Percentiles rank a stretch among this genome's conserved stretches.
phyloP scores from a whole-genome alignment of 2,113 vertebrate genomes.

The Nothocercus julius region DNA sequence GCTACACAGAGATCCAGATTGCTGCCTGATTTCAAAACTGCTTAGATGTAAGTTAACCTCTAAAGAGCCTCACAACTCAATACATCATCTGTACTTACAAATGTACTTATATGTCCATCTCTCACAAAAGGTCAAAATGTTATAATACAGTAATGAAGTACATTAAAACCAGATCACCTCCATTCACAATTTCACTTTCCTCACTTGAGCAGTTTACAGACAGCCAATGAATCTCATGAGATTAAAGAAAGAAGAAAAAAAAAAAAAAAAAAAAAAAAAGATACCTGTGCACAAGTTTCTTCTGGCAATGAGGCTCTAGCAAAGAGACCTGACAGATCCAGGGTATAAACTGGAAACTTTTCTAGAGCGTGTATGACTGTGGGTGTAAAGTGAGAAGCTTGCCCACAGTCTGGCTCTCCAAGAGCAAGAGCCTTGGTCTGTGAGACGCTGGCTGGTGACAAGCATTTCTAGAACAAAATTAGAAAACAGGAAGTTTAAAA shows the following conservation, averaged over 20 bases:
- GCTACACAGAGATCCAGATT: neutral
- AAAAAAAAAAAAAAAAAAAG: neutral
- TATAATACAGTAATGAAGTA: neutral
- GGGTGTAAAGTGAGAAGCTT: constrained; percentile 91
- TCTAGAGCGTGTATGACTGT: constrained; percentile 92
- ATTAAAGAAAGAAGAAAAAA: too few species aligned
- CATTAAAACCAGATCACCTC: neutral
- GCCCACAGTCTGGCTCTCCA: constrained; percentile 87
- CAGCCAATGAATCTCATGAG: neutral
- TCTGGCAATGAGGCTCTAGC: constrained; percentile 84
- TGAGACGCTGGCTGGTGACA: constrained; percentile 86
- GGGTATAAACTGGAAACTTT: constrained; percentile 88
- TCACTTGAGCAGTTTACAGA: neutral
- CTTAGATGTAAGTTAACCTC: neutral
- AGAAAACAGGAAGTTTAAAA: neutral
- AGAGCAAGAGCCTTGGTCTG: constrained; percentile 87
- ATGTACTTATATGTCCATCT: neutral
- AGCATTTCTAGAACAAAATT: constrained; percentile 69
- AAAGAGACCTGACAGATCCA: constrained; percentile 89
- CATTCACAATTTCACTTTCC: neutral
- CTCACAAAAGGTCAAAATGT: neutral
- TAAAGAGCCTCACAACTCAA: neutral
- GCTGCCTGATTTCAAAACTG: neutral
- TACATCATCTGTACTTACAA: neutral
- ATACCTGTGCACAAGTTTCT: constrained; percentile 93